Percentiles rank a stretch among this genome's conserved stretches.
These are phyloP conservation scores for Herpailurus yagouaroundi DNA, from an alignment of 2,113 vertebrate species.

Conservation along the genomic window DNA sequence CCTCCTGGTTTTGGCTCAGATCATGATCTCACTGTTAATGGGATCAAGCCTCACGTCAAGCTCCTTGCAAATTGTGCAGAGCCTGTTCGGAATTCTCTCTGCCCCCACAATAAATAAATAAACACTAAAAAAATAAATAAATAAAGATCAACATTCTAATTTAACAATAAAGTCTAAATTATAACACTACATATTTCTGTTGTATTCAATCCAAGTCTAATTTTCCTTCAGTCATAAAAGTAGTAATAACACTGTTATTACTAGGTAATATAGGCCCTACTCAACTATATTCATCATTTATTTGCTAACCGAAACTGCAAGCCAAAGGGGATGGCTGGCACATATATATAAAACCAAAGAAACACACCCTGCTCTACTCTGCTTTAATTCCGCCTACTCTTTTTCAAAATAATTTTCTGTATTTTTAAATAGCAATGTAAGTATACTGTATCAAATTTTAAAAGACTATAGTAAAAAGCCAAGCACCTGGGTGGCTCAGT, in stretches of 20 bases:
- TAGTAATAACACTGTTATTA: background rate
- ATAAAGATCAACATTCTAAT: background rate
- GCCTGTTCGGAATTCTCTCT: no score
- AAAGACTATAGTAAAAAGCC: background rate
- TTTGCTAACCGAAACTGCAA: background rate
- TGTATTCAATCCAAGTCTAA: background rate
- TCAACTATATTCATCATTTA: background rate
- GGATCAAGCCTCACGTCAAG: no score
- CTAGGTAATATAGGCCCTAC: background rate
- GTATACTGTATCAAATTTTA: background rate
- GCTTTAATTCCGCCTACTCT: background rate
- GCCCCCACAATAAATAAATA: no score
- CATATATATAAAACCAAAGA: background rate
- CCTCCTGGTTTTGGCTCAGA: no score
- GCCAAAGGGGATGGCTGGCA: background rate
- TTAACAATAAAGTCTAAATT: background rate
- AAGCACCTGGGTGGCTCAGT: no score
- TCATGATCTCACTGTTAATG: no score
- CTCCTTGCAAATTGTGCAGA: no score
- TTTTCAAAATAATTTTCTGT: background rate
- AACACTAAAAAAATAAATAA: no score
- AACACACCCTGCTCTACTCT: background rate
- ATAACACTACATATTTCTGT: background rate
- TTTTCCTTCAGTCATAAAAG: background rate
- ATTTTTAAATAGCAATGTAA: background rate